These are phyloP conservation scores for Aegithalos caudatus DNA, from an alignment of 2,113 vertebrate genomes.

Conservation along the genomic window DNA sequence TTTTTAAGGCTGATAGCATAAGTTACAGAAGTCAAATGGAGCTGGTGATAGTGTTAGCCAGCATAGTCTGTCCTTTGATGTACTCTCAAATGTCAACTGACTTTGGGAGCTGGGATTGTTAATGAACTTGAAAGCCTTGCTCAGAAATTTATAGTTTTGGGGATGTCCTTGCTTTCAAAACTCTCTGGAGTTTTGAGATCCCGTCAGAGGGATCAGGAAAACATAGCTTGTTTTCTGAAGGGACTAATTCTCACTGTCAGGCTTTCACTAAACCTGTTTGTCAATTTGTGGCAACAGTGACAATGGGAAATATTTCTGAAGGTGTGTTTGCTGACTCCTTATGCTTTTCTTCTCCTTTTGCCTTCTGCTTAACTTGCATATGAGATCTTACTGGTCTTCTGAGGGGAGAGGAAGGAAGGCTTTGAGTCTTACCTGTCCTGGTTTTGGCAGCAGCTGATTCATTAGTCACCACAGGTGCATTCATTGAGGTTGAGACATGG, in stretches of 20 bases:
- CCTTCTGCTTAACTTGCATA: neutral
- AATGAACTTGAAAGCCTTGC: neutral
- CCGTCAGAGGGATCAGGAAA: neutral
- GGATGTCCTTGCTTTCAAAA: neutral
- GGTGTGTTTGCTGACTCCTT: neutral
- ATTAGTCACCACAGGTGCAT: neutral
- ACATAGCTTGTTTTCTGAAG: neutral
- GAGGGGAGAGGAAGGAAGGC: neutral
- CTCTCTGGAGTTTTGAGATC: neutral
- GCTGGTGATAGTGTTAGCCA: neutral
- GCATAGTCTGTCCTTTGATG: neutral
- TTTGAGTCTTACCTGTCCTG: neutral
- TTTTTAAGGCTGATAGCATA: neutral
- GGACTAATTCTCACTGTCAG: neutral
- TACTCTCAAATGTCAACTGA: neutral
- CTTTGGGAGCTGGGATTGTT: neutral
- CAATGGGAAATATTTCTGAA: fast-evolving
- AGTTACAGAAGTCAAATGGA: neutral
- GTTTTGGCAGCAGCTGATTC: neutral
- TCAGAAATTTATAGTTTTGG: neutral
- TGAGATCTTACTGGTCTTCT: neutral
- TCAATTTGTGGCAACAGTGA: neutral
- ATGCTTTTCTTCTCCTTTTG: neutral
- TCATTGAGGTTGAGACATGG: fast-evolving
- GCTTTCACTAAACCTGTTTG: neutral